phyloP scores from a whole-genome alignment of 2,888 invertebrate species.

The Plebejus anna region DNA sequence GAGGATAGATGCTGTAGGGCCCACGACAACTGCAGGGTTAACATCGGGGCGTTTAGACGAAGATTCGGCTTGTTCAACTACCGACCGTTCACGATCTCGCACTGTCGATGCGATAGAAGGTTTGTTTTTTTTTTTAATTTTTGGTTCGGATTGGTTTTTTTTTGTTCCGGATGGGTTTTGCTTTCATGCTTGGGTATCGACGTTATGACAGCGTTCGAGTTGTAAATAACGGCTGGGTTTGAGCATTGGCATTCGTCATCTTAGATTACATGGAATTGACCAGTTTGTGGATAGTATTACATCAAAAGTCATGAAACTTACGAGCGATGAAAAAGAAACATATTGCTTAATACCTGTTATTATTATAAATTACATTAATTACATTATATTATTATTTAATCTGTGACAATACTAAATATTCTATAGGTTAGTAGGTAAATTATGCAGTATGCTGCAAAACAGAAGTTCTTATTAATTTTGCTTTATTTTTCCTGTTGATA shows the following conservation, averaged over 20 bases:
- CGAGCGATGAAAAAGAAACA: background rate
- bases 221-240: conserved; percentile 20
- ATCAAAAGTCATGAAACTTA: background rate
- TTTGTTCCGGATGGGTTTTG: conserved; percentile 29
- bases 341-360: background rate
- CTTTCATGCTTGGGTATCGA: conserved; percentile 29
- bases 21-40: conserved; percentile 85
- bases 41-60: conserved; percentile 81
- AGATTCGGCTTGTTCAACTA: conserved; percentile 84
- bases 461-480: no score
- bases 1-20: conserved; percentile 87
- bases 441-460: no score
- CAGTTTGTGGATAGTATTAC: background rate
- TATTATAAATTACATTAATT: no score
- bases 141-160: conserved; percentile 27
- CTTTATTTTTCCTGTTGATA: no score
- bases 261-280: background rate
- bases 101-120: conserved; percentile 89
- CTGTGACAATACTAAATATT: no score
- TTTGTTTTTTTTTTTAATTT: conserved; percentile 61
- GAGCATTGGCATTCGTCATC: background rate
- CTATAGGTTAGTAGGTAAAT: no score
- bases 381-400: no score
- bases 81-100: conserved; percentile 85
- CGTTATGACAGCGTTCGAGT: conserved; percentile 23